Percentiles rank a stretch among this genome's conserved stretches.
These are phyloP conservation scores for Neosilurus mollespiculum DNA, from an alignment of 2,797 vertebrate genomes.

Conservation along the genomic window DNA sequence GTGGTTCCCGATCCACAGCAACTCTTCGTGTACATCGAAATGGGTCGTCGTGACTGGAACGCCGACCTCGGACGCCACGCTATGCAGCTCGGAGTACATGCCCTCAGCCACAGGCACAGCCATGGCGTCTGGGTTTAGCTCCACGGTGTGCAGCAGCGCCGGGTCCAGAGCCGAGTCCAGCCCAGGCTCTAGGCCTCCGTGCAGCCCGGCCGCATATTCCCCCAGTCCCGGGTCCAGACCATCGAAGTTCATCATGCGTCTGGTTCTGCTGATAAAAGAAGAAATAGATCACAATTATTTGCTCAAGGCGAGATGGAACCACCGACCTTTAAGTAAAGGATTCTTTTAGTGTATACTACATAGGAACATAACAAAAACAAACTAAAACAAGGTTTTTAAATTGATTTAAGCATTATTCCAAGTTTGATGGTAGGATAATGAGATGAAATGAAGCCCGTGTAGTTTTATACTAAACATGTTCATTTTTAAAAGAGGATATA, in stretches of 20 bases:
- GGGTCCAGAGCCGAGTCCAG: slow-evolving; percentile 85
- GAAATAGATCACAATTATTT: too few relatives aligned
- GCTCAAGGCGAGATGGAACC: too few relatives aligned
- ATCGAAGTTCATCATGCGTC: slow-evolving; percentile 89
- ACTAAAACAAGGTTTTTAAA: too few relatives aligned
- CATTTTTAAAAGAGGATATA: too few relatives aligned
- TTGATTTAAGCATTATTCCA: too few relatives aligned
- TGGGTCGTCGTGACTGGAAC: slow-evolving; percentile 88
- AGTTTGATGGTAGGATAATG: too few relatives aligned
- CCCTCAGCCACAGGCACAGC: slow-evolving; percentile 81
- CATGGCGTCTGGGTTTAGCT: slow-evolving; percentile 84
- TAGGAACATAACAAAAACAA: too few relatives aligned
- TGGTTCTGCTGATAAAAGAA: slow-evolving; percentile 32
- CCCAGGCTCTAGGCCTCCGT: slow-evolving; percentile 73
- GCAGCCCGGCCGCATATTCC: slow-evolving; percentile 78
- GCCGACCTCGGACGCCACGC: slow-evolving; percentile 89
- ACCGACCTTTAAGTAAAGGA: too few relatives aligned
- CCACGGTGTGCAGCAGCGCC: slow-evolving; percentile 84
- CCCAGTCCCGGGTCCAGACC: slow-evolving; percentile 85
- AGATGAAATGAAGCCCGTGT: too few relatives aligned
- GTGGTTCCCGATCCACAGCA: slow-evolving; percentile 96
- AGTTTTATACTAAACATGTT: too few relatives aligned
- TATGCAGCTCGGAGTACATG: slow-evolving; percentile 95
- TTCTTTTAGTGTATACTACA: too few relatives aligned
- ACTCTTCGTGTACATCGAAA: slow-evolving; percentile 94